These are phyloP conservation scores for Xiphorhynchus elegans DNA, from an alignment of 2,113 vertebrate species.

Conservation along the genomic window DNA sequence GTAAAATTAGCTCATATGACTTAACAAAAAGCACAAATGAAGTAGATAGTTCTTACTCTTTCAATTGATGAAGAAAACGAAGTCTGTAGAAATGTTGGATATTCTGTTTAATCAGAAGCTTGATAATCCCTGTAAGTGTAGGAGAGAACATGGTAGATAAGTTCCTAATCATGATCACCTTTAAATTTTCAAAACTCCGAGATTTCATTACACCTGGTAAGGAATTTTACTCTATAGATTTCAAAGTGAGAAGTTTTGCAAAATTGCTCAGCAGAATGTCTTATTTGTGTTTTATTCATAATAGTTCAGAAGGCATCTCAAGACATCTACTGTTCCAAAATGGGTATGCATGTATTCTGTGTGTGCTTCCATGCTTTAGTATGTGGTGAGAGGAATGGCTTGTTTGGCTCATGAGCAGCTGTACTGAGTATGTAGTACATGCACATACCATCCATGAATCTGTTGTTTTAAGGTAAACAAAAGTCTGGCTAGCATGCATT, in stretches of 20 bases:
- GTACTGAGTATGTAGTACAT: neutral
- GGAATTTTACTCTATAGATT: neutral
- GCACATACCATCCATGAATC: neutral
- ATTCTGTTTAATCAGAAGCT: neutral
- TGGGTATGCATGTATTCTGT: conserved; percentile 34
- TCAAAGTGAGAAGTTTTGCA: neutral
- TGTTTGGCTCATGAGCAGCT: neutral
- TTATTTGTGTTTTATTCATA: conserved; percentile 42
- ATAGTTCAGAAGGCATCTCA: conserved; percentile 40
- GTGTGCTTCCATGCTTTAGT: conserved; percentile 22
- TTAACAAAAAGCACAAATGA: neutral
- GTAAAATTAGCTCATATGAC: neutral
- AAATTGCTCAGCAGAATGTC: conserved; percentile 24
- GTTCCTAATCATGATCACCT: neutral
- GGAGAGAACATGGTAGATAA: neutral
- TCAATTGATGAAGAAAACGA: neutral
- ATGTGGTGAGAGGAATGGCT: conserved; percentile 22
- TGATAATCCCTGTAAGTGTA: neutral
- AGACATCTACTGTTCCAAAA: conserved; percentile 35
- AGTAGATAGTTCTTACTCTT: neutral
- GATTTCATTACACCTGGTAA: neutral
- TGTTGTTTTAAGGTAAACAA: neutral
- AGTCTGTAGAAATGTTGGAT: neutral
- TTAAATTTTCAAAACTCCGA: neutral
- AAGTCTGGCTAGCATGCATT: conserved; percentile 20